phyloP scores from a whole-genome alignment of 2,888 invertebrate species.

The Megaustenia siamemsis region DNA sequence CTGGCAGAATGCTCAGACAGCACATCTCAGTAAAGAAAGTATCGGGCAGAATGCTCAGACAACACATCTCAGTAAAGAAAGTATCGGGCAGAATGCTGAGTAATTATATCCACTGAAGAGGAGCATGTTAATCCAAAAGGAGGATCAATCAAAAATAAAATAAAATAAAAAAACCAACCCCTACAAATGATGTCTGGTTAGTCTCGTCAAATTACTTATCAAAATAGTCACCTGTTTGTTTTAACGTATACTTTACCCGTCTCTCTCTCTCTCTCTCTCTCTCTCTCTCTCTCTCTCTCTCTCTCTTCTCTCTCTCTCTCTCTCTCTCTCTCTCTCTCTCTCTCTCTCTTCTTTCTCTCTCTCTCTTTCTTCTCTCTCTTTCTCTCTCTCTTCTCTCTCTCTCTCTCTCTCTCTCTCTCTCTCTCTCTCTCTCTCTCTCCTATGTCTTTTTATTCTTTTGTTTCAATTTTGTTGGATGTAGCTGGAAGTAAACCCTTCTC shows the following conservation, averaged over 20 bases:
- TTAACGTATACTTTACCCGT: too few species aligned
- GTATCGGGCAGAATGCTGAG: too few species aligned
- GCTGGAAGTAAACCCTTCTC: background rate
- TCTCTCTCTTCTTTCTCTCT: background rate
- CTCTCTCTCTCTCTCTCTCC: constrained; percentile 9
- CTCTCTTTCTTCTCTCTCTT: background rate
- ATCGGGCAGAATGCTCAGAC: too few species aligned
- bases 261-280: background rate
- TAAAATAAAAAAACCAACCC: too few species aligned
- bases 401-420: background rate
- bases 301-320: background rate
- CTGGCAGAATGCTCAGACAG: too few species aligned
- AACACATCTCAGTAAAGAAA: too few species aligned
- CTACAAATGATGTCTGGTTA: too few species aligned
- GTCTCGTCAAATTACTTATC: too few species aligned
- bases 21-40: too few species aligned
- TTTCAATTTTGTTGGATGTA: background rate
- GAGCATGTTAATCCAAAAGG: too few species aligned
- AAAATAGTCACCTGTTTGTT: background rate
- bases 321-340: background rate
- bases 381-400: constrained; percentile 9
- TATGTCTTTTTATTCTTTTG: background rate
- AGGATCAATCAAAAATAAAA: too few species aligned
- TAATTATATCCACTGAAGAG: too few species aligned
- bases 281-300: background rate